Percentiles rank a stretch among this genome's conserved stretches.
Conservation (phyloP, 2,888 invertebrate species). For the Argyra leucocephala region DNA sequence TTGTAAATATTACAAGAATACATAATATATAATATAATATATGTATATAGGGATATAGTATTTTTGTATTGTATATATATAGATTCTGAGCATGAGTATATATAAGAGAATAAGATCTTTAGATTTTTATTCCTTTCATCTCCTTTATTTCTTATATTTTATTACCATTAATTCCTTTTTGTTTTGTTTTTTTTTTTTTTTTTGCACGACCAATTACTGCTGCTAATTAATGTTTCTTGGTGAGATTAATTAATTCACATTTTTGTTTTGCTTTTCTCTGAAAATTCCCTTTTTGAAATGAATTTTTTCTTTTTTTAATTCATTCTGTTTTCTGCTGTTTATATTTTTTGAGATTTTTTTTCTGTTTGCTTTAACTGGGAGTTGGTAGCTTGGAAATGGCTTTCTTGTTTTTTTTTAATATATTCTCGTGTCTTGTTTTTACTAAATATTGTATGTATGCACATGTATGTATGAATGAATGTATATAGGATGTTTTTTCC, state of each 20-base stretch:
- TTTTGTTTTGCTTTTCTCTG: neutral
- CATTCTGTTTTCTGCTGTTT: too few relatives aligned
- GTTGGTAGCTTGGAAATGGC: too few relatives aligned
- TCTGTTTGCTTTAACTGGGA: too few relatives aligned
- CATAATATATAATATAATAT: neutral
- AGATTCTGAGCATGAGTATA: too few relatives aligned
- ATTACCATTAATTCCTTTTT: neutral
- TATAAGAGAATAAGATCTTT: neutral
- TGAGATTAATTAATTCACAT: conserved; percentile 27
- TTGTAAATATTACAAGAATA: neutral
- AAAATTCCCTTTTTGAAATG: neutral
- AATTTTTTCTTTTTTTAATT: neutral
- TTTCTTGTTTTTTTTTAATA: too few relatives aligned
- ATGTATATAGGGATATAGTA: too few relatives aligned
- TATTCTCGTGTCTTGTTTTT: too few relatives aligned
- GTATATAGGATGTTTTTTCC: too few relatives aligned
- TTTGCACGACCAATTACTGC: conserved; percentile 30
- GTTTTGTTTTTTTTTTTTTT: conserved; percentile 4
- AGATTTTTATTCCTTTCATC: neutral
- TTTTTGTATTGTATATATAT: too few relatives aligned
- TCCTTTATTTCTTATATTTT: neutral
- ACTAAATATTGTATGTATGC: too few relatives aligned
- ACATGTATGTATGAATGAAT: too few relatives aligned
- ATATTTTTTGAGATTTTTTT: too few relatives aligned
- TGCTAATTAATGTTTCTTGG: conserved; percentile 31